phyloP scores from a whole-genome alignment of 2,113 vertebrate species.

The Clarias gariepinus region DNA sequence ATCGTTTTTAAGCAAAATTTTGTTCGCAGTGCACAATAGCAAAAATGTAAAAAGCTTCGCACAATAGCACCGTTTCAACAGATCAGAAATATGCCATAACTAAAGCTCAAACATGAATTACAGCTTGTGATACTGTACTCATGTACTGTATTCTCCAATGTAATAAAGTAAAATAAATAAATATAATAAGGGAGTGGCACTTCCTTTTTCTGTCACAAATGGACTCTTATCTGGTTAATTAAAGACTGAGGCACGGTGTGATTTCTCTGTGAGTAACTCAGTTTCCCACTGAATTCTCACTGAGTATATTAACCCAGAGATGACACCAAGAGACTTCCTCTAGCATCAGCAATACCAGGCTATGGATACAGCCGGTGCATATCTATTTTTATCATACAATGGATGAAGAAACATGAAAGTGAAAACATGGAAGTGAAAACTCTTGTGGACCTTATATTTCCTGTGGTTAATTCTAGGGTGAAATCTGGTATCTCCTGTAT shows the following conservation, averaged over 20 bases:
- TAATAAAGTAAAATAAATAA: not conserved
- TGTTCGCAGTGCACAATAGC: no score
- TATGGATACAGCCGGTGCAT: not conserved
- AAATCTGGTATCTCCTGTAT: not conserved
- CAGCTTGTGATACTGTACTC: not conserved
- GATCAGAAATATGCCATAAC: not conserved
- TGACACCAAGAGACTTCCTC: not conserved
- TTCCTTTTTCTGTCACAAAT: not conserved
- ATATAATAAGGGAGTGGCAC: not conserved
- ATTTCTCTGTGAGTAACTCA: constrained; percentile 20
- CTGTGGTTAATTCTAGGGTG: not conserved
- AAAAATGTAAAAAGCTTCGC: no score
- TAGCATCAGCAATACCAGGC: not conserved
- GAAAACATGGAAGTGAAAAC: no score
- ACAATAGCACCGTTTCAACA: not conserved
- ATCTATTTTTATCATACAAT: not conserved
- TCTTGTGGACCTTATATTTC: not conserved
- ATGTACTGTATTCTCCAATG: not conserved
- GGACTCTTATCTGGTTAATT: constrained; percentile 2
- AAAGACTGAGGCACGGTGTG: constrained; percentile 20
- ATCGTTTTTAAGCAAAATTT: not conserved
- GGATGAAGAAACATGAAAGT: not conserved
- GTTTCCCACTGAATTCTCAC: constrained; percentile 17
- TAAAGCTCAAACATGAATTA: not conserved
- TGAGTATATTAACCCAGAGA: constrained; percentile 24